Evolutionary conservation across 2,888 invertebrate species (phyloP), one percentile per base, ranked within the genome.

Genomic region (Sinelater perroti): DNA sequence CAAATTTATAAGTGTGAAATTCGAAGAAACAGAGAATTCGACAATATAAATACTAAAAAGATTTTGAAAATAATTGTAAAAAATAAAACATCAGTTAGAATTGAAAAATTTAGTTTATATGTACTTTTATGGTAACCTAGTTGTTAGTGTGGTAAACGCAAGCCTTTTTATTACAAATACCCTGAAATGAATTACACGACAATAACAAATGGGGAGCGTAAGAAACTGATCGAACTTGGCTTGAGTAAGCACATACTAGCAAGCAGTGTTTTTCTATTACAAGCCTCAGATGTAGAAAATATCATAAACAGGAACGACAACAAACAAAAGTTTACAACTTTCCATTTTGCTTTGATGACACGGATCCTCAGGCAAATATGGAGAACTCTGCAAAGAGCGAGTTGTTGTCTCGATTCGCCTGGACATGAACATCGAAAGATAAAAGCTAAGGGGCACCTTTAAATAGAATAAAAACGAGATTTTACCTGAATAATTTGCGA

Each of bases 391-490:
- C 89, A 1, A 93, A 95, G 75, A 87, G 88, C 58, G 98, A 98
- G 79, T 85, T 93, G 53, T 99, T 16, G 97, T 99, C 1, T 99
- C 99, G 0, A 97, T 99, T 68, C 85, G 99, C 40, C 80, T 99
- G 44, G 99, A 99, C 75, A 99, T 99, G 97, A 99, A 99, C 81
- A 90, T 99, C 64, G 99, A 99, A 72, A 98, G 98, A 0, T 96
- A 97, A 78, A 99, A 99, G 77, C 82, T 99, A 3, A 83, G 99
- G 53, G 99, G 99, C 74, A 98, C 97, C 5, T 99, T 99, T 74
- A 97, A 97, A 8, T 99, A 98, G 97, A 99, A 99, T 77, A 97
- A 95, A 81, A 97, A 97, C 81, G 97, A 94, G 93, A 74, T n/a
- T n/a, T n/a, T n/a, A n/a, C n/a, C n/a, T n/a, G n/a, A n/a, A n/a